Evolutionary conservation across 2,113 vertebrate genomes (phyloP), one percentile per base, ranked within the genome.

Genomic region (Natator depressus): DNA sequence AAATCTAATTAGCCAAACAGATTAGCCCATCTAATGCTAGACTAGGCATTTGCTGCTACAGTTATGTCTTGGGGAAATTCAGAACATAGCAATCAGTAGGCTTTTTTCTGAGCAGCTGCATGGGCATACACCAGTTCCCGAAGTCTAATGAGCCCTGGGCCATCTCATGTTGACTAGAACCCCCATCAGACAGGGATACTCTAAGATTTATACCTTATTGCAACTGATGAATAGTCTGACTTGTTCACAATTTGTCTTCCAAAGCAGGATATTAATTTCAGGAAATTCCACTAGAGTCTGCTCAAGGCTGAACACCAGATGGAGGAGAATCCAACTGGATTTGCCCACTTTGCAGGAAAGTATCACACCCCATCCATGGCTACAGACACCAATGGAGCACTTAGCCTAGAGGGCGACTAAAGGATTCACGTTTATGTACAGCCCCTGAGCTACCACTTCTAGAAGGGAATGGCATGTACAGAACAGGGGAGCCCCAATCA

Each of bases 141-240:
- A 6, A 59, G 5, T 62, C 94, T 84, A 51, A 27, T 1, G 42
- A 54, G 83, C 59, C 59, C 29, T 62, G 59, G 31, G 35, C 59
- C 59, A 62, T 62, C 59, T 16, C 27, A 7, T 35, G 13, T n/a
- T 69, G 62, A 17, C 31, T 19, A n/a, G 62, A 69, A 69, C 62
- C 35, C 10, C 31, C 57, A 62, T 14, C 57, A 31, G 14, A 89
- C 85, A 95, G 10, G 82, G 72, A 89, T 85, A 90, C 82, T 35
- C 13, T 76, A 17, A 91, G 72, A n/a, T 96, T 96, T 90, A 82
- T 87, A 89, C 0, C 5, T 89, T 95, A 92, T 95, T 92, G 96
- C 96, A 97, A 94, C 95, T 87, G 78, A 85, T 57, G 94, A 95
- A 97, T 94, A 97, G 95, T 97, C 94, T 94, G 91, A 93, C 16